Conservation (phyloP, 2,113 vertebrate genomes). For the Hypomesus transpacificus region DNA sequence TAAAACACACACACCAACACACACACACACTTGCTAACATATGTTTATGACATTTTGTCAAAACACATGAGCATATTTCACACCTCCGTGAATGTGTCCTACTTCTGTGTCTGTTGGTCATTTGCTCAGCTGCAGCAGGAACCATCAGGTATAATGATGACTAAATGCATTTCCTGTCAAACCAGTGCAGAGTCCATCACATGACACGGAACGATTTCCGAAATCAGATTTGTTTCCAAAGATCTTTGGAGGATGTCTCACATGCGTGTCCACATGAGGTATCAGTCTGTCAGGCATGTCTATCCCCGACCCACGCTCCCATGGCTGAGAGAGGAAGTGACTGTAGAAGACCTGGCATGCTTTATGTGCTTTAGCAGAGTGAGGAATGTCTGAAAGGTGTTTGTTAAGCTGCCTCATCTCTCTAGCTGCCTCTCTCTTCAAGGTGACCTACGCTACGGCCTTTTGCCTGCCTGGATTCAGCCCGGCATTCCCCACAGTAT, state of each 20-base stretch:
- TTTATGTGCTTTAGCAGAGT: not conserved
- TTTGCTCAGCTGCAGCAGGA: constrained; percentile 30
- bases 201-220: too few species aligned
- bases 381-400: constrained; percentile 40
- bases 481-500: not conserved
- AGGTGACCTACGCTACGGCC: constrained; percentile 19
- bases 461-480: not conserved
- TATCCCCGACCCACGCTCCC: too few species aligned
- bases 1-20: not conserved
- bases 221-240: too few species aligned
- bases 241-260: too few species aligned
- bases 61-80: not conserved
- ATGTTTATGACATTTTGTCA: not conserved
- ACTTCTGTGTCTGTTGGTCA: constrained; percentile 23
- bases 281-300: too few species aligned
- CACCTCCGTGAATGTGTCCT: constrained; percentile 1
- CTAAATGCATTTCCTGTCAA: constrained; percentile 40
- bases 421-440: constrained; percentile 18
- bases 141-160: constrained; percentile 41
- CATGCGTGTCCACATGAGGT: too few species aligned
- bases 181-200: constrained; percentile 10
- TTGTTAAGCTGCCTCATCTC: constrained; percentile 29
- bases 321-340: too few species aligned
- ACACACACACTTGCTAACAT: not conserved
- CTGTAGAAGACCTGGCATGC: too few species aligned